A percentile compares a stretch with the other conserved stretches of the same genome.
Evolutionary conservation across 2,888 invertebrate species (phyloP).

Genomic region (Anoncus sp.): DNA sequence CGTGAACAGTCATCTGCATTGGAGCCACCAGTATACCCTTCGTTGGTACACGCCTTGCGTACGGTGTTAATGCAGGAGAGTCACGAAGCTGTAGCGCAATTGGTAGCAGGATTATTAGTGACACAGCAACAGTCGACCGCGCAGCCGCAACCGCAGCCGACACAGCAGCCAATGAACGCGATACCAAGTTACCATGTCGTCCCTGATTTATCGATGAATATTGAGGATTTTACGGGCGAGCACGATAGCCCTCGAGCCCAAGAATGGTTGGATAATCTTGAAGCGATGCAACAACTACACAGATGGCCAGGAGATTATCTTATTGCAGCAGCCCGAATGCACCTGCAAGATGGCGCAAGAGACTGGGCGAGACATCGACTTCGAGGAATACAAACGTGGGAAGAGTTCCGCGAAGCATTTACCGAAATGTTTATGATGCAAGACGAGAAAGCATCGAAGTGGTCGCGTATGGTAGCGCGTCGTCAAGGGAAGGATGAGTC

Average conservation of each 20-base stretch:
- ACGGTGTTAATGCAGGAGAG: too few species aligned
- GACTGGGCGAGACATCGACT: conserved; percentile 7
- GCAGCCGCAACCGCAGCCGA: not conserved
- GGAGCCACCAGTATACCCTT: too few species aligned
- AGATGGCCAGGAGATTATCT: not conserved
- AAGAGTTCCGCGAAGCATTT: conserved; percentile 29
- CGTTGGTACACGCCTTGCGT: too few species aligned
- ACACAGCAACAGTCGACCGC: not conserved
- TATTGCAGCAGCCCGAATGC: not conserved
- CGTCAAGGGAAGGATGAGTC: conserved; percentile 20
- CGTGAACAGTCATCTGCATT: too few species aligned
- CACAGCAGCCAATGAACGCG: not conserved
- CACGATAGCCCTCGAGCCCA: not conserved
- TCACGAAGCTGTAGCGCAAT: too few species aligned
- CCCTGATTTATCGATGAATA: conserved; percentile 10
- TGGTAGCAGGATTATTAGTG: not conserved
- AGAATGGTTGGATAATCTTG: conserved; percentile 9
- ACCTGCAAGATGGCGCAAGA: not conserved
- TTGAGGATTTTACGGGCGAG: conserved; percentile 15
- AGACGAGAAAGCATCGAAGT: conserved; percentile 2
- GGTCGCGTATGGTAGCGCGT: conserved; percentile 18
- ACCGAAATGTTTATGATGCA: conserved; percentile 18
- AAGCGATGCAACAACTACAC: conserved; percentile 6
- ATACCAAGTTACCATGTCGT: not conserved
- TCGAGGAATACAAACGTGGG: conserved; percentile 10